Evolutionary conservation across 2,797 vertebrate genomes (phyloP), one percentile per base, ranked within the genome.

Genomic region (Columba guinea): DNA sequence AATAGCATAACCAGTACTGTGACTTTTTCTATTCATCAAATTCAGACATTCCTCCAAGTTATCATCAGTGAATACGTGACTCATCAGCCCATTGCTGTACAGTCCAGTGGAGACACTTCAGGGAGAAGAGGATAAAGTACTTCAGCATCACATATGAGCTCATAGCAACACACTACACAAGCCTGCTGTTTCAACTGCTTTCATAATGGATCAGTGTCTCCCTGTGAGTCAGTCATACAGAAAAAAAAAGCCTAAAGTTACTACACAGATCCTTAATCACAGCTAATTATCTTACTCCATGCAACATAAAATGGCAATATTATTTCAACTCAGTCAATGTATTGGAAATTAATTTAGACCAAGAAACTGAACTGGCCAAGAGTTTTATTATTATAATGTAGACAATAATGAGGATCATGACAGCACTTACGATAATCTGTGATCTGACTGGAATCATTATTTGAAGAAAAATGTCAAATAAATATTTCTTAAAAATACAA

Each of bases 81-180:
- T 13, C 80, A 14, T 26, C 28, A 77, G 17, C 14, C 32, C 16
- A 37, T 10, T 1, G 0, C 41, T 53, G 27, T 27, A 30, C 5
- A 35, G 4, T 44, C n/a, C n/a, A n/a, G n/a, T 7, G 23, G 52
- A 9, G 8, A 37, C 14, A 27, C 24, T 5, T 6, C 7, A 30
- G 9, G 7, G 48, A 58, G 24, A 39, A 56, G 30, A 49, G 15
- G 30, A 37, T 0, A 2, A 2, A 5, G 16, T 5, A 20, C 7
- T 11, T 1, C 18, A 22, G 21, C 4, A 3, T 41, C 35, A 21
- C 1, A 2, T 27, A 16, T 13, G 30, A 69, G 48, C 21, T 89
- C 37, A 21, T 0, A 27, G 37, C 26, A 35, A 10, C 0, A 1
- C 14, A 2, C 3, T 13, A 77, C 24, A 52, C 24, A 74, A 44